These are phyloP conservation scores for Clinocottus analis DNA, from an alignment of 2,113 vertebrate genomes.

Conservation along the genomic window DNA sequence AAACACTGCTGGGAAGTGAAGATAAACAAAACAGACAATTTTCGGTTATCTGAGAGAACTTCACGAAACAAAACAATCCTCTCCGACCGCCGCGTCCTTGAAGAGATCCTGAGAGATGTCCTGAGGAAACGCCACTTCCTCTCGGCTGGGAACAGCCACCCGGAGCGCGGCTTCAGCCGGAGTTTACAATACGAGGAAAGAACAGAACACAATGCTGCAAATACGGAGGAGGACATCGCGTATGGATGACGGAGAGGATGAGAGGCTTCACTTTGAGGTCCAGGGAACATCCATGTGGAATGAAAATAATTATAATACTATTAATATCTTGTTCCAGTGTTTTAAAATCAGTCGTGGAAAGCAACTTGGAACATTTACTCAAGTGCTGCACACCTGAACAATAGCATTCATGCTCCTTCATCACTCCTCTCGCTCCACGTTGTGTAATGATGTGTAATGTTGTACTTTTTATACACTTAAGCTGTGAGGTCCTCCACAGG, in stretches of 20 bases:
- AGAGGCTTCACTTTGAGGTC: neutral
- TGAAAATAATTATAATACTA: too few relatives aligned
- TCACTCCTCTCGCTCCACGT: neutral
- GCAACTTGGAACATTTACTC: neutral
- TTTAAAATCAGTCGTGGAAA: neutral
- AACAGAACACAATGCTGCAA: slow-evolving; percentile 30
- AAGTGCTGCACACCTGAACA: neutral
- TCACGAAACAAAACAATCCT: slow-evolving; percentile 66
- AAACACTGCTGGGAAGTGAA: slow-evolving; percentile 64
- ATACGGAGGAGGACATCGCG: slow-evolving; percentile 12
- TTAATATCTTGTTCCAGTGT: neutral
- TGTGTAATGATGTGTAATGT: neutral
- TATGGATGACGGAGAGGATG: neutral
- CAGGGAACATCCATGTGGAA: neutral
- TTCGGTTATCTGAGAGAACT: slow-evolving; percentile 67
- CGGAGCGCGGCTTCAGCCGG: slow-evolving; percentile 29
- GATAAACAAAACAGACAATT: slow-evolving; percentile 70
- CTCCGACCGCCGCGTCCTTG: slow-evolving; percentile 52
- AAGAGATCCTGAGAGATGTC: slow-evolving; percentile 70
- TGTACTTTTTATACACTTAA: neutral
- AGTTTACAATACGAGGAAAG: slow-evolving; percentile 60
- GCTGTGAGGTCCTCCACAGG: neutral
- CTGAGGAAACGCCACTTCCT: slow-evolving; percentile 73
- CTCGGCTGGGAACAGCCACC: slow-evolving; percentile 47
- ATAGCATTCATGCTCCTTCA: neutral